A percentile compares a stretch with the other conserved stretches of the same genome.
These are phyloP conservation scores for Ctenicera cuprea DNA, from an alignment of 2,888 invertebrate species.

Conservation along the genomic window DNA sequence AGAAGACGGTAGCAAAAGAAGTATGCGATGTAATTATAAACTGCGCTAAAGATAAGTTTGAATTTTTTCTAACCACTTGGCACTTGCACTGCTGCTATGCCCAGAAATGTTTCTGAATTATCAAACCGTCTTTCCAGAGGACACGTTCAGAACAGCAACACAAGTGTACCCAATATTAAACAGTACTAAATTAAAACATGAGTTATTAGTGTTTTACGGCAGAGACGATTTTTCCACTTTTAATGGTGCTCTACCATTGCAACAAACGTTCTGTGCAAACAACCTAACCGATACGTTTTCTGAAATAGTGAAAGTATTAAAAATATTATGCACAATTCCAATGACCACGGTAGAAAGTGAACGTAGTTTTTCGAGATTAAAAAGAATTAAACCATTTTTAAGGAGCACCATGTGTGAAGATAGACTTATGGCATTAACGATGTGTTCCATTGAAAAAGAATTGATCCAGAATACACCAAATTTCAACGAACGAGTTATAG, in stretches of 20 bases:
- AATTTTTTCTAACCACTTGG: not conserved
- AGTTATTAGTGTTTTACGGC: not conserved
- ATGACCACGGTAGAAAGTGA: not conserved
- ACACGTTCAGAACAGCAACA: not conserved
- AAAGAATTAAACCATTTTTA: not conserved
- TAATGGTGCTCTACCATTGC: not conserved
- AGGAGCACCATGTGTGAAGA: not conserved
- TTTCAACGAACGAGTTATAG: slow-evolving; percentile 27
- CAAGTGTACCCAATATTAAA: not conserved
- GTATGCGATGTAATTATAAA: not conserved
- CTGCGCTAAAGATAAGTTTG: not conserved
- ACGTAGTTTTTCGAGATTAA: not conserved
- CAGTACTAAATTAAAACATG: not conserved
- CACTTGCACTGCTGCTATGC: not conserved
- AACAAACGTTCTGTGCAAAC: not conserved
- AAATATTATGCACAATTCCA: not conserved
- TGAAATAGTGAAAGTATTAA: not conserved
- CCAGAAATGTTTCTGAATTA: not conserved
- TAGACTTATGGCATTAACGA: not conserved
- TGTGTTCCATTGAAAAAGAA: not conserved
- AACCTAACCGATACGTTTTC: not conserved
- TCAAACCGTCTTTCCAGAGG: not conserved
- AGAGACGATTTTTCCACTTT: not conserved
- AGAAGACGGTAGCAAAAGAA: not conserved
- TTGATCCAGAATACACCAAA: slow-evolving; percentile 6